Evolutionary conservation across 1,140 invertebrate species (phyloP).

Genomic region (Cryptotermes secundus): DNA sequence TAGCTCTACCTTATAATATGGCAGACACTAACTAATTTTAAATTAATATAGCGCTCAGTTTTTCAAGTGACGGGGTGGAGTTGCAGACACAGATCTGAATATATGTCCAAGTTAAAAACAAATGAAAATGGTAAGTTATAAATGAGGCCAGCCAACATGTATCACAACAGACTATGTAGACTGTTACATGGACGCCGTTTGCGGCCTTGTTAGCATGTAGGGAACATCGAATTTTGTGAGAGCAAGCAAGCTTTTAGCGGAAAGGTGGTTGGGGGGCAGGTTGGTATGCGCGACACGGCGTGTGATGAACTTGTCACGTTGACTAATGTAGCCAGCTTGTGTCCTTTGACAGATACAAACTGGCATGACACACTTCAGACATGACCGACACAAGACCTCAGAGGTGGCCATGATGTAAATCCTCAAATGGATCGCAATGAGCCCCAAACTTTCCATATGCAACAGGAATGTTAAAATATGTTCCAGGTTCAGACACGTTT

Average conservation of each 20-base stretch:
- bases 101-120: neutral
- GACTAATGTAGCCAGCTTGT: neutral
- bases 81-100: neutral
- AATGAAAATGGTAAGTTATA: neutral
- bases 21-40: neutral
- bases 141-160: neutral
- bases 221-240: neutral
- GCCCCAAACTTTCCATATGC: no score
- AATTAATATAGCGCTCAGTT: neutral
- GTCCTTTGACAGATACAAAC: slow-evolving; percentile 5
- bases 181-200: neutral
- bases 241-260: no score
- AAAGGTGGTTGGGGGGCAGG: neutral
- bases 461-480: no score
- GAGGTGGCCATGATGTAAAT: no score
- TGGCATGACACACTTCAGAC: neutral
- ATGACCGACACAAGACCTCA: neutral
- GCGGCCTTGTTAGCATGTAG: neutral
- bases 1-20: no score
- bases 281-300: slow-evolving; percentile 1
- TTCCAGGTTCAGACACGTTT: no score
- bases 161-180: neutral
- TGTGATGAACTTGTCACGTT: slow-evolving; percentile 16
- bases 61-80: neutral
- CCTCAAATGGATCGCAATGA: no score